phyloP scores from a whole-genome alignment of 2,113 vertebrate genomes.

The Propithecus coquereli region DNA sequence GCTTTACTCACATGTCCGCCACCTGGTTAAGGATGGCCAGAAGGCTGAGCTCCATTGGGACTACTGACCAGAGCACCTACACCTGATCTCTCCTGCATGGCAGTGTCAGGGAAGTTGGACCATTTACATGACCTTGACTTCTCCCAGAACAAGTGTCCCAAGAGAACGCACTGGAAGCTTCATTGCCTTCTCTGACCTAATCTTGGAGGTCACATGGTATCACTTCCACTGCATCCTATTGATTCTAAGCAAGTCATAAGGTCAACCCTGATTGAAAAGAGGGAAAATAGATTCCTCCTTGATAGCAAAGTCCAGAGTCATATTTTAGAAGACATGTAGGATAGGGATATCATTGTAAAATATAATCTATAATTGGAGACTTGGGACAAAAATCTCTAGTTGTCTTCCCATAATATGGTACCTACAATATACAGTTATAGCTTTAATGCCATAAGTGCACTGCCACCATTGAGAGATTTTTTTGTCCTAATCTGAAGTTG shows the following conservation, averaged over 20 bases:
- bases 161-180: neutral
- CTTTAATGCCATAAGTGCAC: neutral
- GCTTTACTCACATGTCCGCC: neutral
- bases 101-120: neutral
- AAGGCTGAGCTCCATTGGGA: neutral
- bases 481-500: neutral
- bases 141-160: neutral
- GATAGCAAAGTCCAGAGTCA: neutral
- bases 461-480: neutral
- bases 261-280: neutral
- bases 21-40: neutral
- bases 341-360: neutral
- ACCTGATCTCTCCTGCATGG: neutral
- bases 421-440: neutral
- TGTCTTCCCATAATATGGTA: neutral
- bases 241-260: neutral
- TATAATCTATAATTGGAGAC: neutral
- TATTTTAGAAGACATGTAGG: neutral
- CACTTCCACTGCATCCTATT: neutral
- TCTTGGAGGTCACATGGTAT: neutral
- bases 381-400: neutral
- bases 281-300: neutral
- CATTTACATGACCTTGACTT: neutral
- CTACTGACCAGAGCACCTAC: neutral
- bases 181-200: neutral